Conservation (phyloP, 1,140 invertebrate genomes). For the Halotydeus destructor region DNA sequence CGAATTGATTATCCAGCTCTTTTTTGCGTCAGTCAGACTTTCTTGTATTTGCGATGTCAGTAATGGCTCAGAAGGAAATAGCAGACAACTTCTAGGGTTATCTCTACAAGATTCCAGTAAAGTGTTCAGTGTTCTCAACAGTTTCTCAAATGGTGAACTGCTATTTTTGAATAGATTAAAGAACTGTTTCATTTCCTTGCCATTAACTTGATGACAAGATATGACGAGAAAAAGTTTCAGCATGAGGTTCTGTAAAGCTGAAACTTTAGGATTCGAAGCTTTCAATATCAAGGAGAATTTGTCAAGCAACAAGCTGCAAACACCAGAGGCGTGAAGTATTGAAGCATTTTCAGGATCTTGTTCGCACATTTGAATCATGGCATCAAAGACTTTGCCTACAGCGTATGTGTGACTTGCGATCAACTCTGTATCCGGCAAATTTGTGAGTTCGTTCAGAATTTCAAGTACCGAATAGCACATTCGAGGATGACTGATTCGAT, state of each 20-base stretch:
- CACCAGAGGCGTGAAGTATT: neutral
- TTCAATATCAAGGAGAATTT: slow-evolving; percentile 1
- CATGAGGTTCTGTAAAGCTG: slow-evolving; percentile 2
- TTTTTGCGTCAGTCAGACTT: neutral
- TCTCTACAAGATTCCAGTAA: neutral
- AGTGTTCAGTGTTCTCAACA: neutral
- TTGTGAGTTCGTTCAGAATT: neutral
- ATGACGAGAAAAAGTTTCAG: slow-evolving; percentile 8
- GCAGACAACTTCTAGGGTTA: neutral
- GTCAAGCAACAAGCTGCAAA: neutral
- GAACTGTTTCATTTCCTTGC: slow-evolving; percentile 3
- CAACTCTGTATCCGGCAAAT: neutral
- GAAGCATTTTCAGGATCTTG: neutral
- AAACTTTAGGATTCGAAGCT: neutral
- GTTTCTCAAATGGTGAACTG: slow-evolving; percentile 4
- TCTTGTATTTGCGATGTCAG: neutral
- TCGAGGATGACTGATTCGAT: neutral
- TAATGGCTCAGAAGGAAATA: slow-evolving; percentile 6
- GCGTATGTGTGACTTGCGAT: neutral
- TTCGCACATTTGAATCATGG: neutral
- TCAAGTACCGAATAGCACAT: neutral
- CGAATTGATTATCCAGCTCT: neutral
- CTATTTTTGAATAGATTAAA: slow-evolving; percentile 9
- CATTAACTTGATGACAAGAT: neutral
- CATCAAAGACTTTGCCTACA: neutral